Evolutionary conservation across 2,797 vertebrate genomes (phyloP).

Genomic region (Carapus acus): DNA sequence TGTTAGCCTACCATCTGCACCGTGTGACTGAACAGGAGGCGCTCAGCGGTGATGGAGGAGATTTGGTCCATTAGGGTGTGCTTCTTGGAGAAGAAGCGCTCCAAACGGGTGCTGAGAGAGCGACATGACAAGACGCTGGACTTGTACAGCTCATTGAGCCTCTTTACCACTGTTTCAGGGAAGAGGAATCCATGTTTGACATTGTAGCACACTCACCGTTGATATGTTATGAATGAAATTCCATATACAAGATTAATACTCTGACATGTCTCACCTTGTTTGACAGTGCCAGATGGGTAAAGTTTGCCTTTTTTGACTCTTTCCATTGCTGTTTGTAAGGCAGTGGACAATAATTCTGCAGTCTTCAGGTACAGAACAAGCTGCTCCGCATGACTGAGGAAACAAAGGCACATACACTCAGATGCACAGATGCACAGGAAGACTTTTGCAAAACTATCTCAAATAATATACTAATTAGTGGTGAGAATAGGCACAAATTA

Average conservation of each 20-base stretch:
- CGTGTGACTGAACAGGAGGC: slow-evolving; percentile 91
- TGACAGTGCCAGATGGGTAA: slow-evolving; percentile 90
- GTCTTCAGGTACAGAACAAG: slow-evolving; percentile 93
- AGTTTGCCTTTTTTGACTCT: slow-evolving; percentile 86
- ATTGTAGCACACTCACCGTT: too few relatives aligned
- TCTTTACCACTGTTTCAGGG: slow-evolving; percentile 77
- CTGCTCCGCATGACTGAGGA: slow-evolving; percentile 87
- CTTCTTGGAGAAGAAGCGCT: slow-evolving; percentile 90
- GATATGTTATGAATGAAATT: background rate
- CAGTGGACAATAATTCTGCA: slow-evolving; percentile 84
- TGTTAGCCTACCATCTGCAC: slow-evolving; percentile 84
- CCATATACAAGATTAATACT: background rate
- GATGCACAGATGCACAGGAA: slow-evolving; percentile 2
- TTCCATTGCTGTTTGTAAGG: slow-evolving; percentile 87
- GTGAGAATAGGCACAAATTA: too few relatives aligned
- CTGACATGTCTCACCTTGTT: slow-evolving; percentile 76
- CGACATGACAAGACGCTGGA: slow-evolving; percentile 87
- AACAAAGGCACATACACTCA: slow-evolving; percentile 21
- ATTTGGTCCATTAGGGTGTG: slow-evolving; percentile 94
- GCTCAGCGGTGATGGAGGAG: slow-evolving; percentile 90
- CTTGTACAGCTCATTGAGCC: slow-evolving; percentile 92
- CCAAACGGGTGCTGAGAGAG: slow-evolving; percentile 82
- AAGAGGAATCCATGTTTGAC: slow-evolving; percentile 1
- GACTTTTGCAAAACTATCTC: too few relatives aligned
- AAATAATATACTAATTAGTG: too few relatives aligned